Base-by-base conservation (phyloP, 1,140 invertebrate species). In the Bilobella aurantiaca region DNA sequence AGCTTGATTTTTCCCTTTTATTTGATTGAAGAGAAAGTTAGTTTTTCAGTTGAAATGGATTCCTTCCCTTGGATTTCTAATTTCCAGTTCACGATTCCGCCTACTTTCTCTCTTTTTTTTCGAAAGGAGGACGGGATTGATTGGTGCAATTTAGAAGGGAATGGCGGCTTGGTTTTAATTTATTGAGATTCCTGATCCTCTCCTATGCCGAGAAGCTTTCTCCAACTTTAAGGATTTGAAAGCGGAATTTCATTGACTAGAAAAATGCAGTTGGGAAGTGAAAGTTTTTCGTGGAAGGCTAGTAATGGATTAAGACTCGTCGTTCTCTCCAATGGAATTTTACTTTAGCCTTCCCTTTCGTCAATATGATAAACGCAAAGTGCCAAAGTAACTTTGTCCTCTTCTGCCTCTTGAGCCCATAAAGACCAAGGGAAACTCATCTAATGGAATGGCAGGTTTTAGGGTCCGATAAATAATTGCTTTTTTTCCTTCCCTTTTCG, bases 381-480 rank as follows among this genome's bases (percentile, higher is more conserved):
- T 23, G 12, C 49, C 34, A 42, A 42, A 42, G 34, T 42, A 23
- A 53, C 12, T 53, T 53, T 53, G 49, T 53, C 49, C 8, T 53
- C 49, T 42, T 42, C 49, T n/a, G 49, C 14, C 49, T 42, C 34
- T 42, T 42, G 34, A 42, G 34, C 8, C 34, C 34, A 42, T 42
- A 42, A 23, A 53, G 49, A 53, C 12, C 14, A 53, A 23, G 21
- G 21, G 25, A 53, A 53, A 53, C 23, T 53, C 49, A 53, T 53
- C 49, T 53, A 53, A 53, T 53, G 49, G 49, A 53, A 53, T 18
- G 49, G 25, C 49, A 53, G 49, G 49, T 53, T n/a, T 53, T 53
- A 53, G 49, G 49, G 49, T 53, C 49, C 49, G 49, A 53, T 53
- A 53, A 53, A 53, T 53, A 53, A 53, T 53, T 53, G 49, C 49